Percentiles rank a stretch among this genome's conserved stretches.
These are phyloP conservation scores for Addax nasomaculatus DNA, from an alignment of 2,113 vertebrate genomes.

Conservation along the genomic window DNA sequence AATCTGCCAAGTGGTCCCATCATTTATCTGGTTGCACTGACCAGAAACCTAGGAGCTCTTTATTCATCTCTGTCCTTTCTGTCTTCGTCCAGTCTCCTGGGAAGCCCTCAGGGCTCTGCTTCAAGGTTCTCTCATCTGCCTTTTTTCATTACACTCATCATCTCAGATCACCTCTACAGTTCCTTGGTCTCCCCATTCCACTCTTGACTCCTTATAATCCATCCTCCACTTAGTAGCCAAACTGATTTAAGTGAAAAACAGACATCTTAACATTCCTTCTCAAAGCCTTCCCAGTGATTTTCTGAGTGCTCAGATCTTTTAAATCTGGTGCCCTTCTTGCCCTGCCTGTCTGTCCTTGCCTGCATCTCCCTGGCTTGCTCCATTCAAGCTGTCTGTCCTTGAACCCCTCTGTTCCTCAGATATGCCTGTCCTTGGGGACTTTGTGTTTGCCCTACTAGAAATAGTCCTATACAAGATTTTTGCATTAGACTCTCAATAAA, in stretches of 20 bases:
- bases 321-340: background rate
- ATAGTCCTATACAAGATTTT: background rate
- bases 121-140: background rate
- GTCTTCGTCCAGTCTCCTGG: background rate
- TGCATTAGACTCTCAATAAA: background rate
- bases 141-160: background rate
- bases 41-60: background rate
- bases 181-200: background rate
- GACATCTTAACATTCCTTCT: background rate
- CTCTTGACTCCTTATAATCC: background rate
- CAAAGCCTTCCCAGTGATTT: background rate
- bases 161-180: background rate
- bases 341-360: background rate
- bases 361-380: background rate
- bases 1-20: background rate
- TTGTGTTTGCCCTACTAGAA: background rate
- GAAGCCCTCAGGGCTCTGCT: background rate
- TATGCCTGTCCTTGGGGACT: background rate
- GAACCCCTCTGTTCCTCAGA: background rate
- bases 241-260: background rate
- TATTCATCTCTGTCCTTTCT: background rate
- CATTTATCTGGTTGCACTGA: background rate
- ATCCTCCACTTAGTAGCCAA: background rate
- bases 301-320: background rate
- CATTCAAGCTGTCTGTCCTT: background rate